phyloP scores from a whole-genome alignment of 2,888 invertebrate species.

The Cloeon dipterum region DNA sequence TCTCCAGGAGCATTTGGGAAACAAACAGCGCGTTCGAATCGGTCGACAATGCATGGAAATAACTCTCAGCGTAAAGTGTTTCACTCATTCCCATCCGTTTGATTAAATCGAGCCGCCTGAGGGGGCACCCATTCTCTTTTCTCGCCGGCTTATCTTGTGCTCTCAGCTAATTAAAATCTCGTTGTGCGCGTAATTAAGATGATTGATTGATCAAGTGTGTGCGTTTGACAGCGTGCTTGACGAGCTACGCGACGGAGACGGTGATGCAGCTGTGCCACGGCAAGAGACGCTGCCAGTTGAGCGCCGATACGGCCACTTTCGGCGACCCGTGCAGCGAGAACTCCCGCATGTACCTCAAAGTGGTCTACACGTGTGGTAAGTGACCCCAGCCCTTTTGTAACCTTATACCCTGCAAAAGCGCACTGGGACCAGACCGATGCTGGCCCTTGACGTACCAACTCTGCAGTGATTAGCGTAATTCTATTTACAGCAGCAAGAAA shows the following conservation, averaged over 20 bases:
- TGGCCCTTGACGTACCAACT: too few relatives aligned
- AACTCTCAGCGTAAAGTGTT: too few relatives aligned
- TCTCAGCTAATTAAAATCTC: neutral
- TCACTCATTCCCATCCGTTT: too few relatives aligned
- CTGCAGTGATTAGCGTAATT: too few relatives aligned
- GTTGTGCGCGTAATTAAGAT: neutral
- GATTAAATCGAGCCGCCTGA: too few relatives aligned
- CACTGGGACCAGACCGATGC: too few relatives aligned
- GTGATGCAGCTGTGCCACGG: conserved; percentile 74
- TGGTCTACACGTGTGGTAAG: conserved; percentile 74
- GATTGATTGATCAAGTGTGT: conserved; percentile 1
- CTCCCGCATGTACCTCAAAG: conserved; percentile 62
- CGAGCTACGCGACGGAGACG: conserved; percentile 74
- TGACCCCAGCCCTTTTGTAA: conserved; percentile 9
- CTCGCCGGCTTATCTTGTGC: too few relatives aligned
- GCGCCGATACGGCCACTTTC: conserved; percentile 61
- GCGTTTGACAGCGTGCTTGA: conserved; percentile 49
- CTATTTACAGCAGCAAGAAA: too few relatives aligned
- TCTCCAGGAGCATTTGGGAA: too few relatives aligned
- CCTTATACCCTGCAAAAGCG: too few relatives aligned
- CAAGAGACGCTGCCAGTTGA: conserved; percentile 50
- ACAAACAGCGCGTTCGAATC: too few relatives aligned
- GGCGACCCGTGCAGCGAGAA: conserved; percentile 48
- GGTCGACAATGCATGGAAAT: too few relatives aligned
- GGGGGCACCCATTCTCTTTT: neutral